phyloP scores from a whole-genome alignment of 2,888 invertebrate species.

The Andrena flavipes region DNA sequence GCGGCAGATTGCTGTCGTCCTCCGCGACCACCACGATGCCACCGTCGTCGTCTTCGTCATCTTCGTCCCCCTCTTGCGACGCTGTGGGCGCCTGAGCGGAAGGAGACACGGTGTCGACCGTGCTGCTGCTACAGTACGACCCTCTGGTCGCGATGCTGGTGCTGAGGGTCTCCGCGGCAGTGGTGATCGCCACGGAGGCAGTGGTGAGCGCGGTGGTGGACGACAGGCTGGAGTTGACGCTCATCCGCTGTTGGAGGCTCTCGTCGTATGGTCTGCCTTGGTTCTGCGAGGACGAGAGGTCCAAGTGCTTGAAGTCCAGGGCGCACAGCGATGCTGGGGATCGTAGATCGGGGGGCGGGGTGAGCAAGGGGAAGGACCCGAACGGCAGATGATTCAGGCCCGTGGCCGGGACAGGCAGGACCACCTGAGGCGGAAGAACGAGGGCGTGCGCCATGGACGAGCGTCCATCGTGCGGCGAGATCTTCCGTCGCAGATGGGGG shows the following conservation, averaged over 20 bases:
- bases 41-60: constrained; percentile 88
- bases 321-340: constrained; percentile 86
- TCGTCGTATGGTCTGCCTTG: constrained; percentile 84
- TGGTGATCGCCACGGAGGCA: constrained; percentile 84
- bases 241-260: constrained; percentile 87
- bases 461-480: constrained; percentile 96
- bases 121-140: constrained; percentile 47
- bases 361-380: constrained; percentile 91
- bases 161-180: constrained; percentile 51
- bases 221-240: constrained; percentile 85
- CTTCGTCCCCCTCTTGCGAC: constrained; percentile 81
- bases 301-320: constrained; percentile 89
- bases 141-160: constrained; percentile 44
- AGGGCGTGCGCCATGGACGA: constrained; percentile 94
- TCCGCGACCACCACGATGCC: constrained; percentile 92
- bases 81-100: constrained; percentile 77
- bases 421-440: constrained; percentile 90
- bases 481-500: constrained; percentile 96
- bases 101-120: constrained; percentile 64
- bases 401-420: constrained; percentile 88
- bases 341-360: constrained; percentile 89
- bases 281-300: constrained; percentile 86
- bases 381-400: constrained; percentile 91
- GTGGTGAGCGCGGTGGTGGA: constrained; percentile 85
- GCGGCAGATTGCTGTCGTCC: constrained; percentile 84